These are phyloP conservation scores for Lasioglossum leucozonium DNA, from an alignment of 2,888 invertebrate species.

Conservation along the genomic window DNA sequence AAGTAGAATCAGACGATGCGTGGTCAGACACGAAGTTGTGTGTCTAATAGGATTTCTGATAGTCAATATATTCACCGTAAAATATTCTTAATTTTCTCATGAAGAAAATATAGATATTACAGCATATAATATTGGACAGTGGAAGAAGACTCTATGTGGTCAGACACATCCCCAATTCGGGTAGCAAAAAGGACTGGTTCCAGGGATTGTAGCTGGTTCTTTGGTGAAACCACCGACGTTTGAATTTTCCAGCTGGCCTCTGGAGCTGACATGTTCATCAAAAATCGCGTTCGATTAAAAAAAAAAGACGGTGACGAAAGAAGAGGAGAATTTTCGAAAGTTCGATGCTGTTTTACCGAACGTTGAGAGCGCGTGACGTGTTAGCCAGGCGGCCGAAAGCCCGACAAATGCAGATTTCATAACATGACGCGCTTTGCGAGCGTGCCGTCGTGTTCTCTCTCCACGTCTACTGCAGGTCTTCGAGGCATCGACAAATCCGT, in stretches of 20 bases:
- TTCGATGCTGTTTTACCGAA: neutral
- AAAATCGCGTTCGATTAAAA: neutral
- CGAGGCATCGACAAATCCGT: conserved; percentile 32
- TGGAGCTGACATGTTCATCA: neutral
- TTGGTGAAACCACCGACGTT: neutral
- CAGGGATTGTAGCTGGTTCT: neutral
- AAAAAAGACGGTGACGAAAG: neutral
- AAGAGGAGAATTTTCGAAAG: neutral
- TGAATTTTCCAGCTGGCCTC: neutral
- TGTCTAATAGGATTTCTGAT: neutral
- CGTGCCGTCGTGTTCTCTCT: conserved; percentile 19
- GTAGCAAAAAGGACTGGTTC: neutral
- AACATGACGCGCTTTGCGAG: conserved; percentile 51
- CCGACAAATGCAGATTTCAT: conserved; percentile 64
- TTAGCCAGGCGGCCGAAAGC: conserved; percentile 40
- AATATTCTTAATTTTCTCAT: neutral
- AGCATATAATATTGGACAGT: neutral
- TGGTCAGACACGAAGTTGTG: neutral
- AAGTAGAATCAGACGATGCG: neutral
- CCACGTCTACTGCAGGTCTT: conserved; percentile 55
- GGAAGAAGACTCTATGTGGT: neutral
- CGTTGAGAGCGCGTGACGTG: neutral
- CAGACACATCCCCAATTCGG: neutral
- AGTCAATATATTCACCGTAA: neutral
- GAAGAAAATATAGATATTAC: neutral